Evolutionary conservation across 2,888 invertebrate genomes (phyloP).

Genomic region (Cantharis lateralis): DNA sequence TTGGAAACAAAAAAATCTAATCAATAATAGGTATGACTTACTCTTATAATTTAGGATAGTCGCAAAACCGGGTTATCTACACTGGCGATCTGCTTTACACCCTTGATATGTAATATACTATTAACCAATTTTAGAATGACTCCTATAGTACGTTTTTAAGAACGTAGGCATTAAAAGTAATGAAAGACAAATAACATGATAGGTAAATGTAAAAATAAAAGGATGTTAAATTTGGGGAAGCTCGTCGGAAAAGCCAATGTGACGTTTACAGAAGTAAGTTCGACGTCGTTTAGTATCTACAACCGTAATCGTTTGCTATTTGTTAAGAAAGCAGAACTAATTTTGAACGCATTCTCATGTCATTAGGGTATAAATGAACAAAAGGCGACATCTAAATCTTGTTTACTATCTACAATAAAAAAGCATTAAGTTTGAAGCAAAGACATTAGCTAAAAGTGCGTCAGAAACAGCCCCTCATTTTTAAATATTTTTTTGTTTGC

Average conservation of each 20-base stretch:
- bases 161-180: not conserved
- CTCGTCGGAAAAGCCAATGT: not conserved
- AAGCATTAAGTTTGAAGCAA: conserved; percentile 5
- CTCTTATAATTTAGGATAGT: no score
- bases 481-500: conserved; percentile 2
- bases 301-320: conserved; percentile 1
- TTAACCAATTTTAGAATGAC: not conserved
- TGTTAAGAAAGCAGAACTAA: conserved; percentile 4
- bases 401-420: conserved; percentile 3
- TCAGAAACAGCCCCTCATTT: conserved; percentile 1
- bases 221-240: not conserved
- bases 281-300: conserved; percentile 2
- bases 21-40: no score
- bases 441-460: conserved; percentile 1
- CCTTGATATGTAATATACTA: not conserved
- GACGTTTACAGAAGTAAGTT: conserved; percentile 3
- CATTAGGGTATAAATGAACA: conserved; percentile 2
- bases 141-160: not conserved
- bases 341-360: conserved; percentile 1
- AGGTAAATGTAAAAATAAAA: not conserved
- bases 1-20: no score
- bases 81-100: no score
- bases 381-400: conserved; percentile 3
- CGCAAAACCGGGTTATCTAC: no score
- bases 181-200: not conserved